Evolutionary conservation across 2,888 invertebrate species (phyloP).

Genomic region (Schizotus pectinicornis): DNA sequence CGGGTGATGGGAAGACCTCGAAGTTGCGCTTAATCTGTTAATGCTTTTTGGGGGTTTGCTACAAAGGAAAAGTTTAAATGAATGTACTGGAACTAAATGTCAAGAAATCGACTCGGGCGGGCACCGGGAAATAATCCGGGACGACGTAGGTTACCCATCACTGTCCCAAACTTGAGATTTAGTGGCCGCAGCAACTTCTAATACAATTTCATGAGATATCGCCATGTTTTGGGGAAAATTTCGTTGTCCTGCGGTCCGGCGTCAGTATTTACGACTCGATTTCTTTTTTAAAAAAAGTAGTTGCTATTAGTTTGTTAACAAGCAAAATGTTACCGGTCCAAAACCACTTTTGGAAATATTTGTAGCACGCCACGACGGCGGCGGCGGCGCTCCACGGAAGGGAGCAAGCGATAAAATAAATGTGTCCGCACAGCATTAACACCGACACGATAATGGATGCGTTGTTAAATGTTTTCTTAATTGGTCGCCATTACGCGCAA

Average conservation of each 20-base stretch:
- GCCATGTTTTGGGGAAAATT: constrained; percentile 37
- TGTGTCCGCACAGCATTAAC: constrained; percentile 38
- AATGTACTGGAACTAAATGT: constrained; percentile 39
- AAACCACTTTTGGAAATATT: not conserved
- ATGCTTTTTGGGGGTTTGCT: not conserved
- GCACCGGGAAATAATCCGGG: constrained; percentile 28
- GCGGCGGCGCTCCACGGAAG: no score
- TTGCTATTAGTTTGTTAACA: constrained; percentile 4
- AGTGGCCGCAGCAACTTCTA: constrained; percentile 41
- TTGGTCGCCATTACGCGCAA: constrained; percentile 37
- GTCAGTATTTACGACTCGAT: constrained; percentile 35
- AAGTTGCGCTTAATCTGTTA: not conserved
- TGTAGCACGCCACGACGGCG: not conserved
- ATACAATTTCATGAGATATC: constrained; percentile 46
- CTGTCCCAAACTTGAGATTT: constrained; percentile 44
- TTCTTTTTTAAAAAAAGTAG: constrained; percentile 8
- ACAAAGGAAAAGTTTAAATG: constrained; percentile 34
- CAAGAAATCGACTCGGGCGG: constrained; percentile 25
- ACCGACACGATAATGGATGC: constrained; percentile 39
- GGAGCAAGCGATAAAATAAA: constrained; percentile 34
- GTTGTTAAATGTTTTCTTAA: constrained; percentile 43
- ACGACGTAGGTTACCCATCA: constrained; percentile 41
- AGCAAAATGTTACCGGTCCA: not conserved
- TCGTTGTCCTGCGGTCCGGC: constrained; percentile 24
- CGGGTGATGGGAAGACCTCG: no score